Evolutionary conservation across 2,888 invertebrate species (phyloP), one percentile per base, ranked within the genome.

Genomic region (Trachelus troglodyta): DNA sequence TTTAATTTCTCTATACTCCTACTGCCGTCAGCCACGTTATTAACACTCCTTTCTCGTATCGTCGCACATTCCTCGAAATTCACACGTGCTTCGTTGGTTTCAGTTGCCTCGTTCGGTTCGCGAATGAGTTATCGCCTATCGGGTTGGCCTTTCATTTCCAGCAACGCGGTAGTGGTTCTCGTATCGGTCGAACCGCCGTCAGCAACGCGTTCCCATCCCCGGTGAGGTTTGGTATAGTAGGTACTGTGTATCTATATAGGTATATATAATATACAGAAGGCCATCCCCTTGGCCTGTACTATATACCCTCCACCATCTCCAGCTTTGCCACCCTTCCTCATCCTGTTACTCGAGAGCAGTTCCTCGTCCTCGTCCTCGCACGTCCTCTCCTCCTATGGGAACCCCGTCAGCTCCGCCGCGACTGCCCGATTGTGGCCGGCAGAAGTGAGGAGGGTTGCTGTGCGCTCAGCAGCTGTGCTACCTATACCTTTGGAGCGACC

Each of bases 61-160:
- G 69, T 84, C 77, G 84, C 81, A 83, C 84, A 86, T 85, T 86
- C 87, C 85, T 87, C 84, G 85, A 84, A 88, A 86, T 86, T 85
- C 76, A 87, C 89, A 87, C 88, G 89, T 89, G 87, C 88, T 85
- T 84, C 86, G 87, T 87, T 88, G 89, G 88, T 89, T 90, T 90
- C 91, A 91, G 91, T 90, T 89, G 90, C 89, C 88, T 89, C 89
- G 90, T 90, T 90, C 90, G 90, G 89, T 90, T 90, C 90, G 89
- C 88, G 89, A 90, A 91, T 91, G 91, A 91, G 89, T 91, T 91
- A 91, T 91, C 90, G 91, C 88, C 90, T 89, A 89, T 90, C 89
- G 88, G 87, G 87, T 87, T 89, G 90, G 89, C 90, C 90, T 91
- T 91, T 91, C 90, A 91, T 91, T 91, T 90, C 89, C 90, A 91